Conservation (phyloP, 2,888 invertebrate species). For the Lycaena phlaeas region DNA sequence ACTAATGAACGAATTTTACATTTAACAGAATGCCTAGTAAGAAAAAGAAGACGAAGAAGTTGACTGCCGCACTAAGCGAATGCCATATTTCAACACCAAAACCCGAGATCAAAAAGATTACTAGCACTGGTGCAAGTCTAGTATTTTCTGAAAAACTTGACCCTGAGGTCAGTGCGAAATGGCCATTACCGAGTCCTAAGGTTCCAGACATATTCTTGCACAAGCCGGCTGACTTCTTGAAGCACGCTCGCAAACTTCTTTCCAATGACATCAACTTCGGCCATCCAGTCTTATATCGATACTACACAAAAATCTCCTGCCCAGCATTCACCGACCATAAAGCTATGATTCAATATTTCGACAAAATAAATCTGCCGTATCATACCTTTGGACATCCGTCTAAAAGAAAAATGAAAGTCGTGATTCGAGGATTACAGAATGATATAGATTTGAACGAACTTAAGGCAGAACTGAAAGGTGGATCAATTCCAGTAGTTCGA, state of each 20-base stretch:
- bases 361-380: constrained; percentile 35
- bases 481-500: constrained; percentile 35
- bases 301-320: constrained; percentile 33
- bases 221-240: constrained; percentile 27
- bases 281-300: constrained; percentile 22
- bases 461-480: constrained; percentile 30
- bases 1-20: neutral
- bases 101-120: constrained; percentile 10
- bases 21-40: constrained; percentile 22
- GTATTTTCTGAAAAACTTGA: constrained; percentile 21
- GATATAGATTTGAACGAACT: constrained; percentile 29
- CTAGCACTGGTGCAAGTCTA: constrained; percentile 16
- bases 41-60: constrained; percentile 21
- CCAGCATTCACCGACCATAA: constrained; percentile 32
- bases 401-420: constrained; percentile 40
- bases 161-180: constrained; percentile 23
- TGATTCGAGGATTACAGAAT: constrained; percentile 38
- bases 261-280: constrained; percentile 31
- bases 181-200: constrained; percentile 31
- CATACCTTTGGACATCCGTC: constrained; percentile 42
- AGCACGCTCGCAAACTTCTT: constrained; percentile 29
- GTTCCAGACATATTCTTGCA: constrained; percentile 42
- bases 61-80: constrained; percentile 19
- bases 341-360: constrained; percentile 32
- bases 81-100: constrained; percentile 18